Base-by-base conservation (phyloP, 2,113 vertebrate genomes). In the Eulemur rufifrons region DNA sequence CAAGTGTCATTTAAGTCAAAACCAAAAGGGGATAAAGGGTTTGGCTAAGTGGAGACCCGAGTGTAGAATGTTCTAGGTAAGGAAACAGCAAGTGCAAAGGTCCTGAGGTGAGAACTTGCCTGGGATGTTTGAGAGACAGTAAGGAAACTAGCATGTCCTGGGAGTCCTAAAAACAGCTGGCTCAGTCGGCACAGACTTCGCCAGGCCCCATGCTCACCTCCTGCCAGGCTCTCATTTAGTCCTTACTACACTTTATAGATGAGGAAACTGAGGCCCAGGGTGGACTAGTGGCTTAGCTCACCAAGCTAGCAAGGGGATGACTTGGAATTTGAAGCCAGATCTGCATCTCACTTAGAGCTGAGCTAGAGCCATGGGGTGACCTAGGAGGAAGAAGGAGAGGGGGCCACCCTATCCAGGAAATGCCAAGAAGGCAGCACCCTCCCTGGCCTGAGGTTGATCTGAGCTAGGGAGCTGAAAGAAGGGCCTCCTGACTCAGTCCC, bases 321-420 rank as follows among this genome's bases (percentile, higher is more conserved):
- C 81, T 95, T 90, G 45, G 52, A 23, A 91, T 88, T 52, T 74
- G 37, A 93, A 91, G 64, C 25, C 50, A 93, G n/a, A 84, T 10
- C 20, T 76, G 45, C 45, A n/a, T 69, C 56, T 56, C 77, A 71
- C 54, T 56, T 54, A 64, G 85, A 89, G 54, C 68, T 71, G 63
- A 76, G 54, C 25, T n/a, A 21, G 59, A 68, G 50, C 69, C 59
- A 32, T 64, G 6, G 64, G 80, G 39, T 66, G 39, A 37, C 84
- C 10, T 20, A 64, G 52, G 34, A 76, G 86, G 59, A 78, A 12
- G 39, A 8, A 5, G 29, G 39, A 59, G 50, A 66, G 54, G 54
- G 8, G 23, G 68, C 54, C 29, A 29, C 56, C 56, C 37, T 25
- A 42, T 47, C 71, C 86, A 90, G 92, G 82, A 90, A 97, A 91